Conservation (phyloP, 2,888 invertebrate species). For the Mechanitis messenoides region DNA sequence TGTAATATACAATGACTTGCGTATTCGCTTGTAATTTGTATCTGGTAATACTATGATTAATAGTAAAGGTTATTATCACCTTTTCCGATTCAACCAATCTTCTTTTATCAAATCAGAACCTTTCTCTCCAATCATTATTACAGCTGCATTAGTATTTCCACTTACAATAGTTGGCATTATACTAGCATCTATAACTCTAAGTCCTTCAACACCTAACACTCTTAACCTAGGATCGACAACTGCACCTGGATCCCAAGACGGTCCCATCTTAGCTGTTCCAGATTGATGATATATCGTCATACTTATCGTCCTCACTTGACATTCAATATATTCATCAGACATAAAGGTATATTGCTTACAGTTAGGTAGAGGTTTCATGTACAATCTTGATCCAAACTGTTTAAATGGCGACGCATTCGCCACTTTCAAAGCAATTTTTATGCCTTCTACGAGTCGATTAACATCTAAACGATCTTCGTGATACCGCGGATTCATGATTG, state of each 20-base stretch:
- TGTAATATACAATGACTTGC: too few relatives aligned
- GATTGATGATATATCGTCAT: conserved; percentile 95
- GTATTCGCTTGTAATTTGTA: too few relatives aligned
- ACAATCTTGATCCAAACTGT: conserved; percentile 86
- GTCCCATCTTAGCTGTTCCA: conserved; percentile 93
- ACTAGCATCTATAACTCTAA: conserved; percentile 90
- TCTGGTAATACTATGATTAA: not conserved
- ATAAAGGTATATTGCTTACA: conserved; percentile 84
- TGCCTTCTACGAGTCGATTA: conserved; percentile 88
- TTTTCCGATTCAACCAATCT: conserved; percentile 80
- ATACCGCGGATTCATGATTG: conserved; percentile 94
- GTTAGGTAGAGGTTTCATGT: conserved; percentile 85
- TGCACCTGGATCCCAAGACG: conserved; percentile 83
- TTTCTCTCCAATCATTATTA: conserved; percentile 95
- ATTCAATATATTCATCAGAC: conserved; percentile 90
- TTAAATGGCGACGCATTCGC: conserved; percentile 86
- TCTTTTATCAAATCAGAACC: conserved; percentile 90
- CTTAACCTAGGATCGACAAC: conserved; percentile 88
- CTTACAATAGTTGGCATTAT: conserved; percentile 93
- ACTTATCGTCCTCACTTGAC: conserved; percentile 89
- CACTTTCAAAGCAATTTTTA: conserved; percentile 83
- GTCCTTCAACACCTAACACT: conserved; percentile 85
- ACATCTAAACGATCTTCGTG: conserved; percentile 88
- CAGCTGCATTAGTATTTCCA: conserved; percentile 93
- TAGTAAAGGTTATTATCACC: conserved; percentile 39